Base-by-base conservation (phyloP, 2,888 invertebrate genomes). In the Dilophus febrilis region DNA sequence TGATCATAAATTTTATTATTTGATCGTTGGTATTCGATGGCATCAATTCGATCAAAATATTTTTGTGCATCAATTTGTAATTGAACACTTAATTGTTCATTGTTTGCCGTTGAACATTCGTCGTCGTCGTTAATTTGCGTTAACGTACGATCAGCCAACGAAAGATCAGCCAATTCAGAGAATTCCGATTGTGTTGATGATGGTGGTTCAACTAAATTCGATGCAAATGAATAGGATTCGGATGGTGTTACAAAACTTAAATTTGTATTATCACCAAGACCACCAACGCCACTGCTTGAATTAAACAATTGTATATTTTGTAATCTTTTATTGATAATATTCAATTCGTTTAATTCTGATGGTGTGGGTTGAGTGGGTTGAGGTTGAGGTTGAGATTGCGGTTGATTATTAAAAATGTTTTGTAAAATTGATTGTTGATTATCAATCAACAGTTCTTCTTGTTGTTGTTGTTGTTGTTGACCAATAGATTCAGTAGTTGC, bases 341-440 rank as follows among this genome's bases (percentile, higher is more conserved):
- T 38, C 22, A 18, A 36, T 34, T 34, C 37, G 22, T 6, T 22
- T n/a, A n/a, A n/a, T n/a, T n/a, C n/a, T n/a, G n/a, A n/a, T n/a
- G n/a, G n/a, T n/a, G n/a, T n/a, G n/a, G n/a, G n/a, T n/a, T n/a
- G n/a, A n/a, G n/a, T n/a, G n/a, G n/a, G n/a, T n/a, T n/a, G n/a
- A n/a, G n/a, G n/a, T n/a, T n/a, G n/a, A n/a, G n/a, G n/a, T n/a
- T n/a, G n/a, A n/a, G n/a, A n/a, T n/a, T n/a, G n/a, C 35, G 61
- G 61, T 14, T 61, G 60, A 54, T 61, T 59, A 40, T 61, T 61
- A 44, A 61, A 61, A 44, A 61, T 61, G 48, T 59, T 57, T 41
- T 60, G 60, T 36, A 61, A 58, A n/a, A n/a, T n/a, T n/a, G n/a
- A n/a, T n/a, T n/a, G n/a, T 16, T 54, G 53, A 34, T 58, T 58